Evolutionary conservation across 2,888 invertebrate genomes (phyloP).

Genomic region (Lepeophtheirus nordmannii): DNA sequence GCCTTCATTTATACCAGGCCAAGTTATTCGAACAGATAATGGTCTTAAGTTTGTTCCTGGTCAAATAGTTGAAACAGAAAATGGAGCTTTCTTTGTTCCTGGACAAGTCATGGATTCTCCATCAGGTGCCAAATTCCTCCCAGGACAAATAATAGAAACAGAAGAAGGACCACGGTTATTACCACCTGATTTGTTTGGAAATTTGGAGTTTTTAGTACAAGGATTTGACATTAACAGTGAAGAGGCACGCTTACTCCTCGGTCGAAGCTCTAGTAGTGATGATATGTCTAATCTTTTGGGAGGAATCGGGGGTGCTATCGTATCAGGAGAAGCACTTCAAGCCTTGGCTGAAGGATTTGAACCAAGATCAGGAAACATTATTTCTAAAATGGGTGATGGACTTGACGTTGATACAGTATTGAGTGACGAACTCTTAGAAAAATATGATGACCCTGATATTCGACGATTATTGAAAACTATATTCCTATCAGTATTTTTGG

Average conservation of each 20-base stretch:
- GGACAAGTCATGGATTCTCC: conserved; percentile 58
- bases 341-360: conserved; percentile 23
- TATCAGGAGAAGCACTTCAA: conserved; percentile 21
- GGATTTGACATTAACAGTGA: conserved; percentile 42
- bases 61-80: conserved; percentile 42
- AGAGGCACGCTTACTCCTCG: conserved; percentile 27
- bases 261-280: neutral
- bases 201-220: conserved; percentile 51
- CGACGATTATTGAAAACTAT: conserved; percentile 9
- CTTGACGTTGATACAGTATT: conserved; percentile 20
- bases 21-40: conserved; percentile 47
- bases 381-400: conserved; percentile 16
- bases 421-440: conserved; percentile 21
- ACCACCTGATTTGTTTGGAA: conserved; percentile 36
- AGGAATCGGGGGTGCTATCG: conserved; percentile 17
- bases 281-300: conserved; percentile 20
- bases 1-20: conserved; percentile 58
- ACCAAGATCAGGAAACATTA: neutral
- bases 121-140: conserved; percentile 48
- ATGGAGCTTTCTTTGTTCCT: conserved; percentile 53
- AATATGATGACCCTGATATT: conserved; percentile 18
- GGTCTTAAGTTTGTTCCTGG: conserved; percentile 50
- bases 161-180: conserved; percentile 55
- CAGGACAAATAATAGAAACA: conserved; percentile 56
- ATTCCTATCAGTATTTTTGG: conserved; percentile 18